Percentiles rank a stretch among this genome's conserved stretches.
These are phyloP conservation scores for Trematomus loennbergii DNA, from an alignment of 2,113 vertebrate species.

Conservation along the genomic window DNA sequence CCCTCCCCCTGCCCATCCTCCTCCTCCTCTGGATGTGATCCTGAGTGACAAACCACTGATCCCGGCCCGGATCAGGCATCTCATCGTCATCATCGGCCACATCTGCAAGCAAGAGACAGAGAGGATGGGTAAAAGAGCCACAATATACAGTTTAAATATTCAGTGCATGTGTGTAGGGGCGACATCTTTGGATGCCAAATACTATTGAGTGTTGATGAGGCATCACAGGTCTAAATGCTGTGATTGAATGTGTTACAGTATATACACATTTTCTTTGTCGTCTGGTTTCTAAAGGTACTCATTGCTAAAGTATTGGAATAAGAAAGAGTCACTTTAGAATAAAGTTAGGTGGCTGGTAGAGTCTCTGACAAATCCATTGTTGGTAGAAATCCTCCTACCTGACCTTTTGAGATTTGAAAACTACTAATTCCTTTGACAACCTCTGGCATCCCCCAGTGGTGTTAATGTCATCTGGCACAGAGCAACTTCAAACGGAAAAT, in stretches of 20 bases:
- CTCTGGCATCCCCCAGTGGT: constrained; percentile 26
- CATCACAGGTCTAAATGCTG: constrained; percentile 18
- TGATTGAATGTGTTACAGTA: constrained; percentile 17
- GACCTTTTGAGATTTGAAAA: constrained; percentile 6
- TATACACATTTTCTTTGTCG: constrained; percentile 8
- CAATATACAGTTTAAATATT: neutral
- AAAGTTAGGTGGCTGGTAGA: constrained; percentile 20
- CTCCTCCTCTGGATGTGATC: constrained; percentile 63
- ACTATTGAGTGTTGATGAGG: constrained; percentile 18
- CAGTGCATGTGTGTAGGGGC: constrained; percentile 26
- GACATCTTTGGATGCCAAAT: constrained; percentile 47
- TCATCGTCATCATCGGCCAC: constrained; percentile 78
- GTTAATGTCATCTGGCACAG: constrained; percentile 29
- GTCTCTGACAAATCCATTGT: constrained; percentile 27
- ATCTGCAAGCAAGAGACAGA: constrained; percentile 68
- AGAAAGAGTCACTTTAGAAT: constrained; percentile 8
- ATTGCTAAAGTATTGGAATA: constrained; percentile 7
- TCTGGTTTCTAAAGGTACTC: constrained; percentile 33
- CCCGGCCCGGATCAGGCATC: constrained; percentile 63
- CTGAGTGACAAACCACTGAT: constrained; percentile 71
- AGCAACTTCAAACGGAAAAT: constrained; percentile 25
- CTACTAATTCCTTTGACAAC: constrained; percentile 1
- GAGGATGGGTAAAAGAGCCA: constrained; percentile 48
- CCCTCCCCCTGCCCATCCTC: constrained; percentile 57
- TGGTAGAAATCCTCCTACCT: constrained; percentile 22